These are phyloP conservation scores for Enteromius fasciolatus DNA, from an alignment of 2,797 vertebrate species.

Conservation along the genomic window DNA sequence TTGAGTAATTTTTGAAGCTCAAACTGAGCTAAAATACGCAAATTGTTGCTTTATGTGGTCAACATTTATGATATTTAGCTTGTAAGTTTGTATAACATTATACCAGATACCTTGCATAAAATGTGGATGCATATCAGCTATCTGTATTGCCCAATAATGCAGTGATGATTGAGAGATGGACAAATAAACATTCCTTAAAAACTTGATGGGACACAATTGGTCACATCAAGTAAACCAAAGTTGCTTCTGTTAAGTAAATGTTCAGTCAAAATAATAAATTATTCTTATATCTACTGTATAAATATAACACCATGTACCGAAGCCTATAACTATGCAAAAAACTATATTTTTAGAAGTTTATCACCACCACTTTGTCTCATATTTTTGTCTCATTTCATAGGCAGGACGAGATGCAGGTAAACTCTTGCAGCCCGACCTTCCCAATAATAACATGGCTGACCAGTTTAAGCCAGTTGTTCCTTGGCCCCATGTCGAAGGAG, in stretches of 20 bases:
- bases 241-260: neutral
- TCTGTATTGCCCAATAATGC: neutral
- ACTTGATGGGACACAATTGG: neutral
- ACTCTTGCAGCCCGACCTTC: conserved; percentile 74
- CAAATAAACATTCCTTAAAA: neutral
- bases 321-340: neutral
- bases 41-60: neutral
- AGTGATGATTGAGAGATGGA: neutral
- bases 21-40: neutral
- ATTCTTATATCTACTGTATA: neutral
- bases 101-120: neutral
- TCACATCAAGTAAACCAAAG: neutral
- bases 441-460: conserved; percentile 73
- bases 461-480: conserved; percentile 93
- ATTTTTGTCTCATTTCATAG: conserved; percentile 65
- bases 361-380: neutral
- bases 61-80: neutral
- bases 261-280: too few relatives aligned
- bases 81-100: neutral
- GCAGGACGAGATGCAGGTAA: conserved; percentile 77
- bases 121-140: neutral
- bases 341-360: neutral
- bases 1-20: neutral
- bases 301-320: too few relatives aligned
- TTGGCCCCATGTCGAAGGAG: conserved; percentile 97